These are phyloP conservation scores for Holothuria glaberrima DNA, from an alignment of 35 echinoderm and acorn worm genomes.

Conservation along the genomic window DNA sequence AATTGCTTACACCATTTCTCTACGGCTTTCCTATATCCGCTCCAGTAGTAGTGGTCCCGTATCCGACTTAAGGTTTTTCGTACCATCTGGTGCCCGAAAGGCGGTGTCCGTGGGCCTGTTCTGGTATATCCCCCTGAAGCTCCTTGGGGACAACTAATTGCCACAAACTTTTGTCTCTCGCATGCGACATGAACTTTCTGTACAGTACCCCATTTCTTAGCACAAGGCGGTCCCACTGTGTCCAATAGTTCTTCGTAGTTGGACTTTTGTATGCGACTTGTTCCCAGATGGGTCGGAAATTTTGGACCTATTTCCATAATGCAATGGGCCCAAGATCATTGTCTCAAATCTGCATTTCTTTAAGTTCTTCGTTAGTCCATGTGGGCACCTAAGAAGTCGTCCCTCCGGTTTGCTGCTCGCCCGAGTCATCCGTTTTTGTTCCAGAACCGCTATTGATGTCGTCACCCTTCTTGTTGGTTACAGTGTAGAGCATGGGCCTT, in stretches of 20 bases:
- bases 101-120: not conserved
- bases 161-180: not conserved
- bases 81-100: conserved; percentile 7
- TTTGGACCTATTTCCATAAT: not conserved
- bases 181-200: not conserved
- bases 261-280: not conserved
- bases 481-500: not conserved
- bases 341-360: not conserved
- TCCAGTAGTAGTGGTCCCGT: conserved; percentile 28
- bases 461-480: not conserved
- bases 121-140: not conserved
- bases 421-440: not conserved
- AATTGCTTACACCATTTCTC: conserved; percentile 25
- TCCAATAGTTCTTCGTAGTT: not conserved
- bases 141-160: conserved; percentile 19
- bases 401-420: too few relatives aligned
- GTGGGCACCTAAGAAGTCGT: not conserved
- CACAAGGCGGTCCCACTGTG: not conserved
- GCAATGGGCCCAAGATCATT: not conserved
- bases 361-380: not conserved
- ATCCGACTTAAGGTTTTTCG: not conserved
- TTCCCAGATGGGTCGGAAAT: not conserved
- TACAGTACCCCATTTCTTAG: not conserved
- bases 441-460: not conserved
- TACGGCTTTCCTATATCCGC: not conserved